Conservation (phyloP, 2,113 vertebrate species). For the Gobiocypris rarus region DNA sequence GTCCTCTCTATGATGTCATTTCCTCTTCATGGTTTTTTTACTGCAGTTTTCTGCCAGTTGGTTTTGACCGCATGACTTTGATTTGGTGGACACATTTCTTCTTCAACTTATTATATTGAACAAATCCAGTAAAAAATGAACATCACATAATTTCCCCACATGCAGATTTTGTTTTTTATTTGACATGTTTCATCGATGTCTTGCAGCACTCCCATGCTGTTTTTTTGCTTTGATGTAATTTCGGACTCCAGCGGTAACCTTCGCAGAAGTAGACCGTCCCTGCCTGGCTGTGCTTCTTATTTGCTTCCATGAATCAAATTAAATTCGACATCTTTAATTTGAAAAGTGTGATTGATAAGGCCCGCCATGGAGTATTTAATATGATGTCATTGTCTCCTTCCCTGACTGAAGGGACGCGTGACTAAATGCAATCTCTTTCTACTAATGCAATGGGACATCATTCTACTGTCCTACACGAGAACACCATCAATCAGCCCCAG, state of each 20-base stretch:
- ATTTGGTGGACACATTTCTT: no score
- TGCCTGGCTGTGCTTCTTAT: not conserved
- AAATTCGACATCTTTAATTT: conserved; percentile 38
- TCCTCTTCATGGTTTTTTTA: no score
- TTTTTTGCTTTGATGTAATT: not conserved
- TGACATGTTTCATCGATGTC: not conserved
- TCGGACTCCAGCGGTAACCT: not conserved
- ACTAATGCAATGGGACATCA: conserved; percentile 62
- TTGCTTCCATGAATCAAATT: conserved; percentile 12
- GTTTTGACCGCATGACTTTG: no score
- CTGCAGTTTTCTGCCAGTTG: no score
- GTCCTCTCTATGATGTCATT: no score
- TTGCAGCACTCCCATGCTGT: not conserved
- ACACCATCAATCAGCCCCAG: conserved; percentile 65
- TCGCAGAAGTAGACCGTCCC: not conserved
- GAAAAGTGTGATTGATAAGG: conserved; percentile 51
- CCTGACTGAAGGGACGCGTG: not conserved
- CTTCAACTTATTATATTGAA: no score
- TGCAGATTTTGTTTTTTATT: no score
- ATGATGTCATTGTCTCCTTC: conserved; percentile 51
- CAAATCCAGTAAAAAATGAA: no score
- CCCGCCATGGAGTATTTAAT: conserved; percentile 1
- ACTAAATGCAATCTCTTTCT: conserved; percentile 53
- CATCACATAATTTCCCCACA: no score
- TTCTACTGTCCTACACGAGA: conserved; percentile 55